Evolutionary conservation across 2,888 invertebrate species (phyloP).

Genomic region (Drosophila borealis): DNA sequence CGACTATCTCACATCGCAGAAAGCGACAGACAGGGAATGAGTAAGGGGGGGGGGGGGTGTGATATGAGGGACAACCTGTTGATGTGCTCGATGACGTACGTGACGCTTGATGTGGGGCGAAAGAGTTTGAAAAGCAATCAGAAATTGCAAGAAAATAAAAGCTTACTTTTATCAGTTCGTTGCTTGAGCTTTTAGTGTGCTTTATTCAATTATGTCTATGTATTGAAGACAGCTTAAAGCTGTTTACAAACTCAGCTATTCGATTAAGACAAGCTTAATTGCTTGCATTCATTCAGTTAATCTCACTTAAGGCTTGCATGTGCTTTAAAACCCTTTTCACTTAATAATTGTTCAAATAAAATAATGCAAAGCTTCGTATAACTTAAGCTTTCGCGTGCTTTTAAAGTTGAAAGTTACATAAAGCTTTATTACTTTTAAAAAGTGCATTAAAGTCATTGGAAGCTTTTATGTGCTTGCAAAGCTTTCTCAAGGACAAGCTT

Average conservation of each 20-base stretch:
- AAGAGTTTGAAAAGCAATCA: not conserved
- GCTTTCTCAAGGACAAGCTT: too few relatives aligned
- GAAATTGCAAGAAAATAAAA: not conserved
- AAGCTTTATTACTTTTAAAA: too few relatives aligned
- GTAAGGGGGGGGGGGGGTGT: not conserved
- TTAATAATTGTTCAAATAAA: too few relatives aligned
- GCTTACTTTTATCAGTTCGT: too few relatives aligned
- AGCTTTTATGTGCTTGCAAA: too few relatives aligned
- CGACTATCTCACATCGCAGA: conserved; percentile 8
- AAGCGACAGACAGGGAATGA: not conserved
- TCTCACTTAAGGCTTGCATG: too few relatives aligned
- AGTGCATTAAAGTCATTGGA: too few relatives aligned
- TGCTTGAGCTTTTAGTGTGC: not conserved
- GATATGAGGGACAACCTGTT: conserved; percentile 43
- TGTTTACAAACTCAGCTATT: too few relatives aligned
- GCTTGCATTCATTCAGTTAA: too few relatives aligned
- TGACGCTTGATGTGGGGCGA: conserved; percentile 3
- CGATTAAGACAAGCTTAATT: too few relatives aligned
- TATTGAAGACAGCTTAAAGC: not conserved
- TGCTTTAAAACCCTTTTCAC: too few relatives aligned
- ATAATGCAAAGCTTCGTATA: too few relatives aligned
- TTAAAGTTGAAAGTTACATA: not conserved
- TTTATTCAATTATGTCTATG: not conserved
- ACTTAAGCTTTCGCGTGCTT: not conserved
- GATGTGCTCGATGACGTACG: conserved; percentile 19